These are phyloP conservation scores for Phanerotoma sp. DNA, from an alignment of 2,888 invertebrate genomes.

Conservation along the genomic window DNA sequence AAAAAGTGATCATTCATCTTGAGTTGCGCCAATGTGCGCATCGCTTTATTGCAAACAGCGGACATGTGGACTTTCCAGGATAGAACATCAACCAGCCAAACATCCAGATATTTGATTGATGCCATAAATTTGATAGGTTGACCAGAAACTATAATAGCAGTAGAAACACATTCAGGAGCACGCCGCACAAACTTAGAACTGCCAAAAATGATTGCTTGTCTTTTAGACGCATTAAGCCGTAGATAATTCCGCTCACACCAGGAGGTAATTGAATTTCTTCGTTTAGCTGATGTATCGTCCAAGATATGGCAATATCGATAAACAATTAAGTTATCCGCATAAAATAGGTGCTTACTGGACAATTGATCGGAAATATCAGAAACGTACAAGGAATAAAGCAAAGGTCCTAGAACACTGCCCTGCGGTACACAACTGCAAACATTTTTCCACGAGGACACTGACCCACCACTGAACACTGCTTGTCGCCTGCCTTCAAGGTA, in stretches of 20 bases:
- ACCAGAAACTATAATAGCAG: background rate
- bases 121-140: background rate
- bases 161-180: background rate
- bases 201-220: too few species aligned
- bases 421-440: conserved; percentile 8
- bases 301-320: background rate
- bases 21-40: background rate
- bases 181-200: conserved; percentile 27
- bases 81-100: background rate
- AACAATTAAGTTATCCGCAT: conserved; percentile 2
- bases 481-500: background rate
- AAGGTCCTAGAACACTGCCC: conserved; percentile 19
- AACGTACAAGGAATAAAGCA: background rate
- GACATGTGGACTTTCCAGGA: too few species aligned
- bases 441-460: conserved; percentile 11
- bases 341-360: background rate
- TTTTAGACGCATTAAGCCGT: conserved; percentile 5
- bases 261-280: background rate
- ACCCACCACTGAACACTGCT: background rate
- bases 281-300: background rate
- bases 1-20: too few species aligned
- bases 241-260: background rate
- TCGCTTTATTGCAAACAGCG: background rate
- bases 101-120: background rate
- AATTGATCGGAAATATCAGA: background rate